phyloP scores from a whole-genome alignment of 2,888 invertebrate genomes.

The Mesorhabditis spiculigera region DNA sequence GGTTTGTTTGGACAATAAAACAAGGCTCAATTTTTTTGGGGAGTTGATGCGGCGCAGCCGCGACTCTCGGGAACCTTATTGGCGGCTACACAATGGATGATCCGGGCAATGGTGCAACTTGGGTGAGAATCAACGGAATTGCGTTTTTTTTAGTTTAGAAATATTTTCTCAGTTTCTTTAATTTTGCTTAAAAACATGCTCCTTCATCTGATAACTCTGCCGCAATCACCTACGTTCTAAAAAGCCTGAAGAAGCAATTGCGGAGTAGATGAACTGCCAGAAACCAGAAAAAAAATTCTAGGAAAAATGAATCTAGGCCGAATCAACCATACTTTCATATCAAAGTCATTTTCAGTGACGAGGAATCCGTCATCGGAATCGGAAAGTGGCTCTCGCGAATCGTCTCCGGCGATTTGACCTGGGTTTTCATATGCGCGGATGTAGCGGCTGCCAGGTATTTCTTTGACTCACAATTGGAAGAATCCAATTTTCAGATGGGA shows the following conservation, averaged over 20 bases:
- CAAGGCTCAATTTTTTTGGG: slow-evolving; percentile 61
- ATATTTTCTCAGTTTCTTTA: neutral
- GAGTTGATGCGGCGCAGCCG: neutral
- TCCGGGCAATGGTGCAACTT: slow-evolving; percentile 6
- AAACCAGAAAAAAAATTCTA: too few relatives aligned
- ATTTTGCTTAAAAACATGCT: too few relatives aligned
- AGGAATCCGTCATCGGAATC: slow-evolving; percentile 77
- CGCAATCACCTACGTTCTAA: too few relatives aligned
- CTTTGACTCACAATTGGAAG: slow-evolving; percentile 53
- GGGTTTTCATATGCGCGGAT: slow-evolving; percentile 81
- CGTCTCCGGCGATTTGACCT: slow-evolving; percentile 66
- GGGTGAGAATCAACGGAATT: neutral
- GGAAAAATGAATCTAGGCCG: too few relatives aligned
- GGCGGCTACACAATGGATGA: neutral
- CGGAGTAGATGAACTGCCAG: too few relatives aligned
- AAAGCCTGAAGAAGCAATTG: too few relatives aligned
- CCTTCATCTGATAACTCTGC: too few relatives aligned
- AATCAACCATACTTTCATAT: slow-evolving; percentile 70
- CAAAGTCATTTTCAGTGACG: slow-evolving; percentile 74
- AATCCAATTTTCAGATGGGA: slow-evolving; percentile 78
- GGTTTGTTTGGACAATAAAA: slow-evolving; percentile 85
- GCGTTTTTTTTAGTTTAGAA: neutral
- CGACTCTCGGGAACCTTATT: neutral
- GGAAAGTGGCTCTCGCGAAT: slow-evolving; percentile 76
- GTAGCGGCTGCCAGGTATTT: slow-evolving; percentile 72